Conservation (phyloP, 2,113 vertebrate species). For the Notiomystis cincta region DNA sequence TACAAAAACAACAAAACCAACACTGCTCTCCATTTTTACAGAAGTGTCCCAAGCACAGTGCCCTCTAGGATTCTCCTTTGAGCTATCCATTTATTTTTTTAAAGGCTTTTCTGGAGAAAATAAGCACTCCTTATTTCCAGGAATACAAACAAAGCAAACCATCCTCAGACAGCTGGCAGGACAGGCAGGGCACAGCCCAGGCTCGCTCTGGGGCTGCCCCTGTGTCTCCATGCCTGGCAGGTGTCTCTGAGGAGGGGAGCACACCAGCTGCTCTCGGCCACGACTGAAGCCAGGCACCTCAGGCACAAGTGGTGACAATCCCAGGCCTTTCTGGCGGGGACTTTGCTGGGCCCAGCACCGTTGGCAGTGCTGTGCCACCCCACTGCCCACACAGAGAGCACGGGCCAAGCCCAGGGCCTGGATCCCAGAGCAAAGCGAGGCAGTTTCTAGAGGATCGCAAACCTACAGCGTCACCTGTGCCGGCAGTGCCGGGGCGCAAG, state of each 20-base stretch:
- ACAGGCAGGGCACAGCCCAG: neutral
- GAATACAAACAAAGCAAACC: neutral
- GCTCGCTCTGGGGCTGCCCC: neutral
- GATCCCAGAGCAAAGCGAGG: neutral
- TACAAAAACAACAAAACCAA: neutral
- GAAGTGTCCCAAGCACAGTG: neutral
- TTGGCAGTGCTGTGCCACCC: fast-evolving
- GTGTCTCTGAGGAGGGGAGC: neutral
- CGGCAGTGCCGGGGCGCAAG: neutral
- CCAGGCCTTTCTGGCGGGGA: neutral
- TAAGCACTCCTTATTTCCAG: neutral
- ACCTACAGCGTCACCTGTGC: neutral
- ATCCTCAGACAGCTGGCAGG: neutral
- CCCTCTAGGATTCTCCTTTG: neutral
- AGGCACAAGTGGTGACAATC: neutral
- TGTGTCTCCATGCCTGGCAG: neutral
- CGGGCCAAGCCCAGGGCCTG: neutral
- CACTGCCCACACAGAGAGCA: neutral
- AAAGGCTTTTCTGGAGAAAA: neutral
- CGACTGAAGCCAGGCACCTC: neutral
- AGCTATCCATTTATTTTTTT: neutral
- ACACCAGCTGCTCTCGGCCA: neutral
- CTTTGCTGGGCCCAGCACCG: neutral
- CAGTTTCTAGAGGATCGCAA: neutral
- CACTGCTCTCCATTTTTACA: neutral